phyloP scores from a whole-genome alignment of 2,797 vertebrate species.

The Platalea minor region DNA sequence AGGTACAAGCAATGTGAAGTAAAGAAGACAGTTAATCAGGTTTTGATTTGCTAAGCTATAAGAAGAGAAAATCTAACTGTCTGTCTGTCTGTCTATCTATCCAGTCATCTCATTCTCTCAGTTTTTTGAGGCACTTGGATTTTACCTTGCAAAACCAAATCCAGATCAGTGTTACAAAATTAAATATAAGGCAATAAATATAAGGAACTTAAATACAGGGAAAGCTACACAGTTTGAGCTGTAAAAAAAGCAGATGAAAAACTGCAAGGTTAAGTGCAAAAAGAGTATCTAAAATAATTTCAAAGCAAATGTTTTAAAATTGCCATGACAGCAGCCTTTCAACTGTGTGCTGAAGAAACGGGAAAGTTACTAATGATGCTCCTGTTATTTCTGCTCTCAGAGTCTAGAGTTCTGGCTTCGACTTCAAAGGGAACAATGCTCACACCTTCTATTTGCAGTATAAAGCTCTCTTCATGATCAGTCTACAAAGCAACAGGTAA shows the following conservation, averaged over 20 bases:
- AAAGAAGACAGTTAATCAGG: background rate
- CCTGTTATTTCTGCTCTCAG: background rate
- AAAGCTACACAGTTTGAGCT: background rate
- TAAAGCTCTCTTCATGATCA: background rate
- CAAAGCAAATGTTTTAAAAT: conserved; percentile 37
- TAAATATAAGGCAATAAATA: background rate
- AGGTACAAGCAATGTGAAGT: background rate
- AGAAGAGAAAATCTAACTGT: background rate
- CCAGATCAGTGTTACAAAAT: background rate
- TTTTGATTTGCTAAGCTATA: background rate
- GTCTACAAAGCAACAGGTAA: conserved; percentile 14
- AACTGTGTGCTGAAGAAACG: conserved; percentile 1
- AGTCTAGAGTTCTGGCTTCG: background rate
- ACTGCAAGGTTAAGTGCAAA: background rate
- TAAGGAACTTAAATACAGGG: background rate
- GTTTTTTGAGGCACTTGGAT: background rate
- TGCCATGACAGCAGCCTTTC: conserved; percentile 44
- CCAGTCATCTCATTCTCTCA: background rate
- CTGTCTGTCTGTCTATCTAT: background rate
- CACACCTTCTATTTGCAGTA: background rate
- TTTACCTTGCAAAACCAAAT: background rate
- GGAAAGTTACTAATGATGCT: conserved; percentile 47
- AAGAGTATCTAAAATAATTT: conserved; percentile 34
- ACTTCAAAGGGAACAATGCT: conserved; percentile 44
- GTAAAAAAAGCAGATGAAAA: background rate